Percentiles rank a stretch among this genome's conserved stretches.
These are phyloP conservation scores for Pituophis catenifer DNA, from an alignment of 2,113 vertebrate species.

Conservation along the genomic window DNA sequence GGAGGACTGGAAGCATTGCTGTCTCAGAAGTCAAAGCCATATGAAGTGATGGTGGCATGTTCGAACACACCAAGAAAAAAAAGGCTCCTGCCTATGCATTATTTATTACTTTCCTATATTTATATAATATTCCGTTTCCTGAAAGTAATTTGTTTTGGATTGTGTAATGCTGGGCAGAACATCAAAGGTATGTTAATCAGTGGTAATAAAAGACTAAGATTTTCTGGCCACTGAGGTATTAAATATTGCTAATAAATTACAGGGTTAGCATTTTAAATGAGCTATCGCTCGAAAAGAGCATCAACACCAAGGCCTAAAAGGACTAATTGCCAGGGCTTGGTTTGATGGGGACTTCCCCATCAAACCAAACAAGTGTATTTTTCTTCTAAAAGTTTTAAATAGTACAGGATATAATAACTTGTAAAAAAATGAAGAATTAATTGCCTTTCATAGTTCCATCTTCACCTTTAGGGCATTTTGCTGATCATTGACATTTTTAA, in stretches of 20 bases:
- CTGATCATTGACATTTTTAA: neutral
- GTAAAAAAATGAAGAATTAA: slow-evolving; percentile 31
- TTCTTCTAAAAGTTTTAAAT: slow-evolving; percentile 24
- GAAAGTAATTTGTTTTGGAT: slow-evolving; percentile 83
- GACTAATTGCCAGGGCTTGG: slow-evolving; percentile 68
- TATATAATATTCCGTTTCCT: slow-evolving; percentile 81
- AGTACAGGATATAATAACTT: neutral
- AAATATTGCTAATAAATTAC: slow-evolving; percentile 81
- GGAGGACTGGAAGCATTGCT: slow-evolving; percentile 26
- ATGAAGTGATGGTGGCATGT: slow-evolving; percentile 62
- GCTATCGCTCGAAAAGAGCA: slow-evolving; percentile 61
- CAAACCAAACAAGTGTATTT: slow-evolving; percentile 38
- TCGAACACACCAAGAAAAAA: slow-evolving; percentile 66
- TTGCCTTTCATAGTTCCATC: neutral
- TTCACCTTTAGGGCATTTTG: slow-evolving; percentile 43
- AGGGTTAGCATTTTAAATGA: slow-evolving; percentile 75
- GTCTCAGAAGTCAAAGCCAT: slow-evolving; percentile 46
- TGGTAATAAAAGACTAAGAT: slow-evolving; percentile 76
- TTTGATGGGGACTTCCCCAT: slow-evolving; percentile 63
- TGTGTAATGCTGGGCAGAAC: slow-evolving; percentile 75
- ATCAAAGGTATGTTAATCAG: slow-evolving; percentile 81
- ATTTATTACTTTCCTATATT: slow-evolving; percentile 80
- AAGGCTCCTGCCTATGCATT: slow-evolving; percentile 71
- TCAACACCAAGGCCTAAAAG: slow-evolving; percentile 55
- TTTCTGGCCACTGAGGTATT: slow-evolving; percentile 81